Base-by-base conservation (phyloP, 2,113 vertebrate species). In the Gobius niger region DNA sequence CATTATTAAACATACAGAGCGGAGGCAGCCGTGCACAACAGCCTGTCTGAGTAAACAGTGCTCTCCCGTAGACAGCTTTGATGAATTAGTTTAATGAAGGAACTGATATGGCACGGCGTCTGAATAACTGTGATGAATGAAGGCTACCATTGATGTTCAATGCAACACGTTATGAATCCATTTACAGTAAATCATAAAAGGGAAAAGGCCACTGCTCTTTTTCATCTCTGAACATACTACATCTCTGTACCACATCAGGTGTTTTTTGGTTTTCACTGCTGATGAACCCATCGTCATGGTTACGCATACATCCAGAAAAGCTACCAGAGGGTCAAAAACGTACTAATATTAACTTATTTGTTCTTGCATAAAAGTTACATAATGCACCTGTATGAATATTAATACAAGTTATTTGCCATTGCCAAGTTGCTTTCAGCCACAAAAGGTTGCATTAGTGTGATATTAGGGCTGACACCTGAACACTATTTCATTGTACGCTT, bases 121-220 rank as follows among this genome's bases (percentile, higher is more conserved):
- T 40, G 50, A 76, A 54, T 56, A 44, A 67, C 42, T 72, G 47
- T 62, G 51, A 66, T 63, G 63, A 65, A 59, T 54, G 47, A 66
- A 47, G 40, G 12, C 13, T 7, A 49, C 41, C 40, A 60, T 18
- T 19, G 60, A 71, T 51, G 42, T 15, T 7, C 16, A 19, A 49
- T 7, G 1, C 7, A 12, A 24, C 0, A 14, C 5, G 13, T 57
- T 52, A 41, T 24, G 15, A 59, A 11, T 16, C 14, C 12, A 68
- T 53, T 59, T 1, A 8, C 42, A 63, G 7, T 60, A 47, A 65
- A 63, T 77, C 34, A 6, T 7, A 47, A 6, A 24, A 15, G n/a
- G 2, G 60, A 15, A 10, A 67, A 60, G 44, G 41, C 2, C 15
- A 11, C 0, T 0, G 13, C 65, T 75, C 47, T 76, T 51, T 57